Percentiles rank a stretch among this genome's conserved stretches.
These are phyloP conservation scores for Gorsachius goisagi DNA, from an alignment of 2,113 vertebrate genomes.

Conservation along the genomic window DNA sequence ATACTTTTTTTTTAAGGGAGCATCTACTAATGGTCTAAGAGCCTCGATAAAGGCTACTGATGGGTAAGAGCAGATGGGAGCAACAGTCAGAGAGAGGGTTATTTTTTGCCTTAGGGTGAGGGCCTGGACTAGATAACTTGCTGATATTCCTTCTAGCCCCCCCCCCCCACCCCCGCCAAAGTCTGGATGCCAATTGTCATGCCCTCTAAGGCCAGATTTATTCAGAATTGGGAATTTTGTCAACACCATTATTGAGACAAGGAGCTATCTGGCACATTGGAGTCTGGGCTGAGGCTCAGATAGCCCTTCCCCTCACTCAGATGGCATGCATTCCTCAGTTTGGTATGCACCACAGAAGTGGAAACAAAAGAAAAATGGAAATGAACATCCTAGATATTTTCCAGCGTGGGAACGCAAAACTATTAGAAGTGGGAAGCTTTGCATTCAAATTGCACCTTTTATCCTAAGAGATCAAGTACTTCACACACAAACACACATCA, in stretches of 20 bases:
- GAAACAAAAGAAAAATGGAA: conserved; percentile 52
- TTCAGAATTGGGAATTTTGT: not conserved
- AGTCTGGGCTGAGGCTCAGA: not conserved
- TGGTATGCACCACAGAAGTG: not conserved
- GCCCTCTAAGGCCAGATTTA: not conserved
- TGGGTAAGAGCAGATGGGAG: not conserved
- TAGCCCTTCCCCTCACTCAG: not conserved
- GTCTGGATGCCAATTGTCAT: not conserved
- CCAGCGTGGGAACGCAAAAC: conserved; percentile 19
- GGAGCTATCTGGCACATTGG: not conserved
- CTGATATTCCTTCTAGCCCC: not conserved
- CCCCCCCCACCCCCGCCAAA: not conserved
- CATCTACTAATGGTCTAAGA: not conserved
- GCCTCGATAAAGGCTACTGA: not conserved
- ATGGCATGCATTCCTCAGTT: not conserved
- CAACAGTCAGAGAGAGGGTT: not conserved
- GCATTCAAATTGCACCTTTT: conserved; percentile 48
- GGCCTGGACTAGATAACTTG: not conserved
- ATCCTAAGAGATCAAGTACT: conserved; percentile 44
- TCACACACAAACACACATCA: not conserved
- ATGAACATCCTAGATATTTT: conserved; percentile 19
- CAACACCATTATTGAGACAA: not conserved
- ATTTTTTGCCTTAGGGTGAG: not conserved
- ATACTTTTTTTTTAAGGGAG: not conserved
- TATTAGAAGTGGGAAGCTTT: conserved; percentile 29